Percentiles rank a stretch among this genome's conserved stretches.
Conservation (phyloP, 2,888 invertebrate species). For the Encarsia formosa region DNA sequence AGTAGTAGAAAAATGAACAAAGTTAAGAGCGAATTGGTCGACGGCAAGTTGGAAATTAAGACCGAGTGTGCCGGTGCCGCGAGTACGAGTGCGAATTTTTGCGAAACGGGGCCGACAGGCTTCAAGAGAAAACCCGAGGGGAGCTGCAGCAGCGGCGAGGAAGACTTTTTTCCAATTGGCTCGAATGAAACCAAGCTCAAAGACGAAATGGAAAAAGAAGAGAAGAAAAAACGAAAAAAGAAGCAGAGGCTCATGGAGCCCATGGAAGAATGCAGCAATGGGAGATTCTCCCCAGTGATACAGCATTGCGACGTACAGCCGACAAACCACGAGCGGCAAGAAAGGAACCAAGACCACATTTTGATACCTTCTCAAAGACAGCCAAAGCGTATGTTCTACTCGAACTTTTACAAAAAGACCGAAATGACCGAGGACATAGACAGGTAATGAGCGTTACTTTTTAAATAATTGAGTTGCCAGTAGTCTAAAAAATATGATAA, state of each 20-base stretch:
- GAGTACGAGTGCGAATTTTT: neutral
- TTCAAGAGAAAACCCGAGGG: slow-evolving; percentile 24
- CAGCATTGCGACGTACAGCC: slow-evolving; percentile 57
- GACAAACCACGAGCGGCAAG: slow-evolving; percentile 67
- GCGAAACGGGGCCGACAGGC: neutral
- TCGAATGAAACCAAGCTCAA: slow-evolving; percentile 43
- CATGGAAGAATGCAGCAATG: slow-evolving; percentile 22
- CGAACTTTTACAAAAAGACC: slow-evolving; percentile 58
- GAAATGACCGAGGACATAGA: neutral
- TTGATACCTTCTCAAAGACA: slow-evolving; percentile 43
- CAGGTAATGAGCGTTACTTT: too few relatives aligned
- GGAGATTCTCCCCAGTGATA: slow-evolving; percentile 38
- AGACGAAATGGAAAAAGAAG: slow-evolving; percentile 44
- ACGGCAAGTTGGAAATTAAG: slow-evolving; percentile 3
- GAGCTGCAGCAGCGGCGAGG: slow-evolving; percentile 34
- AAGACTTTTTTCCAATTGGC: slow-evolving; percentile 43
- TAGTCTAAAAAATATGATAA: too few relatives aligned
- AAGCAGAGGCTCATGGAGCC: slow-evolving; percentile 30
- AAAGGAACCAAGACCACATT: slow-evolving; percentile 39
- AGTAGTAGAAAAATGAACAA: neutral
- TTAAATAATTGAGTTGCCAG: too few relatives aligned
- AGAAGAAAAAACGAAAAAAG: slow-evolving; percentile 38
- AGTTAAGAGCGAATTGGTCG: slow-evolving; percentile 8
- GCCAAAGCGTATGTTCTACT: slow-evolving; percentile 61
- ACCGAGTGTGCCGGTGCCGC: slow-evolving; percentile 1